Evolutionary conservation across 2,888 invertebrate species (phyloP).

Genomic region (Teleiodes luculella): DNA sequence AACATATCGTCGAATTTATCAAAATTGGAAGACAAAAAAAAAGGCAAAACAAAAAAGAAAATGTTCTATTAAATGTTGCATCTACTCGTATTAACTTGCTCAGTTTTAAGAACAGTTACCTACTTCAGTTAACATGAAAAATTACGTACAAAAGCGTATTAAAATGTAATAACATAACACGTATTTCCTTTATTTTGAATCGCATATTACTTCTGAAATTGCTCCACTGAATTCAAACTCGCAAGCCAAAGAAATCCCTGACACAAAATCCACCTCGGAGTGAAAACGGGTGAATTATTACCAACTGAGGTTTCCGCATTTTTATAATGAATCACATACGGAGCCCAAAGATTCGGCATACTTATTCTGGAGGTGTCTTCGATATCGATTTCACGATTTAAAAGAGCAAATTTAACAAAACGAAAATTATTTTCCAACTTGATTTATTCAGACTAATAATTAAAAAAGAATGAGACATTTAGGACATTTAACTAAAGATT

Average conservation of each 20-base stretch:
- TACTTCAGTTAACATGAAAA: too few species aligned
- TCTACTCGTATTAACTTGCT: too few species aligned
- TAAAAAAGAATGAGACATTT: too few species aligned
- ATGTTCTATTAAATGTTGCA: too few species aligned
- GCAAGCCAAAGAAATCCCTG: conserved; percentile 3
- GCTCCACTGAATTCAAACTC: conserved; percentile 5
- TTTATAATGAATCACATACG: conserved; percentile 37
- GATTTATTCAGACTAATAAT: too few species aligned
- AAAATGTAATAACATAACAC: neutral
- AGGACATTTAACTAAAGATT: too few species aligned
- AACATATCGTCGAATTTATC: too few species aligned
- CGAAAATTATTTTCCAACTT: too few species aligned
- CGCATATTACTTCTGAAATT: conserved; percentile 5
- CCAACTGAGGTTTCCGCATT: conserved; percentile 25
- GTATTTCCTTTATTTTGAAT: neutral
- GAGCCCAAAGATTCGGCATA: conserved; percentile 14
- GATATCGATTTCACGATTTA: neutral
- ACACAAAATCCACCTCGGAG: conserved; percentile 1
- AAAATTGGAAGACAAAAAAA: too few species aligned
- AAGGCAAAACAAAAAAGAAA: too few species aligned
- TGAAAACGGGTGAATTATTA: conserved; percentile 13
- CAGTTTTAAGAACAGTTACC: too few species aligned
- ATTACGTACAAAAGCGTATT: neutral
- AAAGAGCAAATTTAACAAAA: too few species aligned
- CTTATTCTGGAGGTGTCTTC: conserved; percentile 10